Conservation (phyloP, 2,797 vertebrate genomes). For the Pseudotriccus pelzelni region DNA sequence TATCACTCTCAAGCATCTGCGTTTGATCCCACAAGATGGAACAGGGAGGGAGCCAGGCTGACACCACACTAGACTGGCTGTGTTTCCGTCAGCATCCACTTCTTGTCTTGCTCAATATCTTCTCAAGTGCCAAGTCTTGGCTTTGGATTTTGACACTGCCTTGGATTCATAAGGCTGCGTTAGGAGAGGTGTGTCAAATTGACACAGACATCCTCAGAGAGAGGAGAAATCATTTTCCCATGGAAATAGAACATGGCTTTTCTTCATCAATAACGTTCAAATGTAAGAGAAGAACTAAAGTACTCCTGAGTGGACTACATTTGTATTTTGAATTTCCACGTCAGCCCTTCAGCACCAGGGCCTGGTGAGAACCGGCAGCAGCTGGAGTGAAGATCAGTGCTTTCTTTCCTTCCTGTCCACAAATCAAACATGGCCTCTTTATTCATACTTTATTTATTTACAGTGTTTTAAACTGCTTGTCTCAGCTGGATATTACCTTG, state of each 20-base stretch:
- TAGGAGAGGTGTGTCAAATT: neutral
- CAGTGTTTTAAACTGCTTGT: neutral
- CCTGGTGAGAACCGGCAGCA: neutral
- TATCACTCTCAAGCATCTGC: neutral
- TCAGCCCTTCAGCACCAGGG: neutral
- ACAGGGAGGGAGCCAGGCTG: neutral
- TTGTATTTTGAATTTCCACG: neutral
- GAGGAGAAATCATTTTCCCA: neutral
- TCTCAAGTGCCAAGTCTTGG: neutral
- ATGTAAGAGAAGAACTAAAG: neutral
- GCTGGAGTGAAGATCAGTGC: neutral
- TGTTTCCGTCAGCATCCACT: neutral
- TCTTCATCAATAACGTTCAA: neutral
- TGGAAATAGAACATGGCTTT: neutral
- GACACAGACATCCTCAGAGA: neutral
- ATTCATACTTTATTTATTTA: neutral
- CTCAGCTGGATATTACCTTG: neutral
- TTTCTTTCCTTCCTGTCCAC: neutral
- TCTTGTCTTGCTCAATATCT: neutral
- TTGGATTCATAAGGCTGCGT: neutral
- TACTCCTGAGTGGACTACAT: neutral
- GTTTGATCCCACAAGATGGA: neutral
- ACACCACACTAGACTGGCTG: neutral
- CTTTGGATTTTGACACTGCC: neutral
- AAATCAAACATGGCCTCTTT: neutral